A percentile compares a stretch with the other conserved stretches of the same genome.
Evolutionary conservation across 2,797 vertebrate species (phyloP).

Genomic region (Hemitrygon akajei): DNA sequence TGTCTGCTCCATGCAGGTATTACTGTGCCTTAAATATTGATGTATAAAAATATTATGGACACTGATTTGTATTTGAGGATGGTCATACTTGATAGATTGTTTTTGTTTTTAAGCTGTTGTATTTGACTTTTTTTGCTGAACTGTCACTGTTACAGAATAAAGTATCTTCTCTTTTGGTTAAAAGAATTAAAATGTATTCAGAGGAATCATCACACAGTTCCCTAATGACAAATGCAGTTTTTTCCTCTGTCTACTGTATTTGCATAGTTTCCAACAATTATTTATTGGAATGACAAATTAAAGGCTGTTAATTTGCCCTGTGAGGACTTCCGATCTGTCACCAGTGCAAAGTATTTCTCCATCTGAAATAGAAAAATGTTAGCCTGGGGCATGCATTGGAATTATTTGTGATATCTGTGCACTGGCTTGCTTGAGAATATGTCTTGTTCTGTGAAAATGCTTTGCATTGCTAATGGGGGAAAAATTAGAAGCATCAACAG

Average conservation of each 20-base stretch:
- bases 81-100: not conserved
- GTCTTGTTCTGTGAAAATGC: not conserved
- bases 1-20: constrained; percentile 31
- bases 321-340: not conserved
- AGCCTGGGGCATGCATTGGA: not conserved
- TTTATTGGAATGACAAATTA: constrained; percentile 19
- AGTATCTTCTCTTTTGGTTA: not conserved
- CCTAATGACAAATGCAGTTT: not conserved
- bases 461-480: not conserved
- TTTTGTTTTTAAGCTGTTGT: not conserved
- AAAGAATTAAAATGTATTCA: not conserved
- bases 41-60: constrained; percentile 29
- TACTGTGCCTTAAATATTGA: constrained; percentile 34
- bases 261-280: not conserved
- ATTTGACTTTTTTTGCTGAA: constrained; percentile 3
- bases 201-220: not conserved
- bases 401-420: not conserved
- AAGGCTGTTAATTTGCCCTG: not conserved
- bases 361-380: constrained; percentile 15
- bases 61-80: constrained; percentile 17
- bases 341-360: not conserved
- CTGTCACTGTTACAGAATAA: not conserved
- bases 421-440: constrained; percentile 5
- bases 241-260: not conserved
- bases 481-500: not conserved